phyloP scores from a whole-genome alignment of 2,113 vertebrate genomes.

The Parus major region DNA sequence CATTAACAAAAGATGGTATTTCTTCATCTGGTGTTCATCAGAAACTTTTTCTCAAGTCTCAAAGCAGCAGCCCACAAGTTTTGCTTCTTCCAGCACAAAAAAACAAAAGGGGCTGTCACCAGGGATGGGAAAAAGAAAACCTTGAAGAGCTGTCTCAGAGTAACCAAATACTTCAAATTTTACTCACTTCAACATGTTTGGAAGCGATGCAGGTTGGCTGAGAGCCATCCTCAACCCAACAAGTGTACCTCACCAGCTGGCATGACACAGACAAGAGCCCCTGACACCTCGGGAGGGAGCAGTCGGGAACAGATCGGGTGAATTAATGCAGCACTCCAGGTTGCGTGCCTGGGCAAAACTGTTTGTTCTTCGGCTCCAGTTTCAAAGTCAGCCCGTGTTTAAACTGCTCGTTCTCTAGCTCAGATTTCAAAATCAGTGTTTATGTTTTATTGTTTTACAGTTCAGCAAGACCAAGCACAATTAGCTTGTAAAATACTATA shows the following conservation, averaged over 20 bases:
- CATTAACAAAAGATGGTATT: not conserved
- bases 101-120: not conserved
- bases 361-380: not conserved
- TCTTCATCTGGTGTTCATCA: conserved; percentile 40
- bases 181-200: conserved; percentile 52
- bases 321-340: conserved; percentile 26
- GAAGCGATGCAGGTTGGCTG: conserved; percentile 29
- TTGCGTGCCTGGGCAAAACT: conserved; percentile 10
- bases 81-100: conserved; percentile 24
- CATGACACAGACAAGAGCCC: conserved; percentile 41
- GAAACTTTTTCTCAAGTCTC: conserved; percentile 24
- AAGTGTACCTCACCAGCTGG: conserved; percentile 53
- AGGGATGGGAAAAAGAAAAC: conserved; percentile 19
- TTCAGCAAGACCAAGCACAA: conserved; percentile 21
- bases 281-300: conserved; percentile 33
- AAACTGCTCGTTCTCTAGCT: not conserved
- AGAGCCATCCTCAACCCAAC: conserved; percentile 29
- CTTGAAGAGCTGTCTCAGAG: conserved; percentile 28
- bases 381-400: conserved; percentile 22
- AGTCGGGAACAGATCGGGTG: not conserved
- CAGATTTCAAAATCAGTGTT: conserved; percentile 26
- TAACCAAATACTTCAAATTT: conserved; percentile 51
- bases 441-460: conserved; percentile 33
- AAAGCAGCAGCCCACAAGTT: not conserved
- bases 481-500: conserved; percentile 8